phyloP scores from a whole-genome alignment of 2,113 vertebrate species.

The Dicerorhinus sumatrensis region DNA sequence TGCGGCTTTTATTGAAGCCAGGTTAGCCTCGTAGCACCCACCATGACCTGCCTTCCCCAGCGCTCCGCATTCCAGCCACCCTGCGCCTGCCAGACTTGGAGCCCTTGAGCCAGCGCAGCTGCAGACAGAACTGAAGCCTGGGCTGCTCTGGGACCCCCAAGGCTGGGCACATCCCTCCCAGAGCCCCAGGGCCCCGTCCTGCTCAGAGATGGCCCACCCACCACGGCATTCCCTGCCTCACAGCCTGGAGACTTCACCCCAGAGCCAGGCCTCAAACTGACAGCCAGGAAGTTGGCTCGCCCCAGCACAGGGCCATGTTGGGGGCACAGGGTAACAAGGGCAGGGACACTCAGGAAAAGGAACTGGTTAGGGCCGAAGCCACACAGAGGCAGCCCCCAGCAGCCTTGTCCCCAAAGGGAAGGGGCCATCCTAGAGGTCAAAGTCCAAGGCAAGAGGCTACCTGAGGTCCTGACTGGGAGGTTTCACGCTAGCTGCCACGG shows the following conservation, averaged over 20 bases:
- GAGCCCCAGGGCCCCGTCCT: background rate
- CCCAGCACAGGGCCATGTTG: background rate
- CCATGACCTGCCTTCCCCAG: background rate
- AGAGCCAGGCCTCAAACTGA: background rate
- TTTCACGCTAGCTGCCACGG: rapidly evolving
- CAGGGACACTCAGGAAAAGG: background rate
- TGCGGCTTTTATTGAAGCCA: conserved; percentile 82
- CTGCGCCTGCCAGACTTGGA: background rate
- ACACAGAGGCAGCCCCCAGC: background rate
- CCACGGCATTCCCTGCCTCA: background rate
- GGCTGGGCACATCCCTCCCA: background rate
- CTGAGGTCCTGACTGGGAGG: background rate
- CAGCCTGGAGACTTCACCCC: background rate
- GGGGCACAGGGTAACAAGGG: background rate
- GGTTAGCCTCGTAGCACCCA: conserved; percentile 41
- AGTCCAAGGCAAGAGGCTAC: background rate
- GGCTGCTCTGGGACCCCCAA: background rate
- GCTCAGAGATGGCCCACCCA: background rate
- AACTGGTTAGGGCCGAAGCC: background rate
- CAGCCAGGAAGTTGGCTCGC: background rate
- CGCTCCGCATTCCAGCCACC: rapidly evolving
- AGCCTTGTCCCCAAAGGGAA: background rate
- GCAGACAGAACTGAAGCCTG: background rate
- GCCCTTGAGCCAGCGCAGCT: background rate
- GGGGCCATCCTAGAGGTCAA: background rate